Conservation (phyloP, 2,113 vertebrate genomes). For the Indicator indicator region DNA sequence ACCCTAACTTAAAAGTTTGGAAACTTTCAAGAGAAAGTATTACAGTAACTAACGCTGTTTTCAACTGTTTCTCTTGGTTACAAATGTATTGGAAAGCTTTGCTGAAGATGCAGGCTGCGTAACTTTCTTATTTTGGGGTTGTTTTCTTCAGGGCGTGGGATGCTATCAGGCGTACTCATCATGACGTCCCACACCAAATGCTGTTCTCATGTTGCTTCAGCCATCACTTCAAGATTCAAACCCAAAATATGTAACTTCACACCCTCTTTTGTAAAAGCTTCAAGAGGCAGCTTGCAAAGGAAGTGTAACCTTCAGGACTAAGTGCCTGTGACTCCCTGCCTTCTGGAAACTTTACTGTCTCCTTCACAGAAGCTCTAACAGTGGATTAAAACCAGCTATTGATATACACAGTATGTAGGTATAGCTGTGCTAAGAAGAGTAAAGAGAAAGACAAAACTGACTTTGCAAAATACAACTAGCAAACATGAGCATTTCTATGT, state of each 20-base stretch:
- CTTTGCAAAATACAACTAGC: not conserved
- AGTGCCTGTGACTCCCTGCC: not conserved
- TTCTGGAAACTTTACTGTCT: not conserved
- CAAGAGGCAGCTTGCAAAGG: not conserved
- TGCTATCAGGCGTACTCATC: constrained; percentile 9
- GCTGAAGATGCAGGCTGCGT: not conserved
- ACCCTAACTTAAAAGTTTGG: not conserved
- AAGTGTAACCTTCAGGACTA: not conserved
- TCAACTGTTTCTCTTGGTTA: constrained; percentile 14
- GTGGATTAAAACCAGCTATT: constrained; percentile 22
- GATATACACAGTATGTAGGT: not conserved
- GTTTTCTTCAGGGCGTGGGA: constrained; percentile 33
- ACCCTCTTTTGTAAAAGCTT: not conserved
- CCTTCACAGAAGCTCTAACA: not conserved
- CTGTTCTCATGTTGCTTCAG: constrained; percentile 10
- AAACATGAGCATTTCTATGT: not conserved
- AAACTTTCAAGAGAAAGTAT: not conserved
- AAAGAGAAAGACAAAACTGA: constrained; percentile 4
- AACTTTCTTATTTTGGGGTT: not conserved
- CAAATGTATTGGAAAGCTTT: constrained; percentile 30
- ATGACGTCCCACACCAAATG: not conserved
- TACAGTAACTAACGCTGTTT: not conserved
- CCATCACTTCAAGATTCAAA: not conserved
- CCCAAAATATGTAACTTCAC: not conserved
- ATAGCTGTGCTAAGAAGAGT: not conserved